phyloP scores from a whole-genome alignment of 2,888 invertebrate genomes.

The Dryococelus australis region DNA sequence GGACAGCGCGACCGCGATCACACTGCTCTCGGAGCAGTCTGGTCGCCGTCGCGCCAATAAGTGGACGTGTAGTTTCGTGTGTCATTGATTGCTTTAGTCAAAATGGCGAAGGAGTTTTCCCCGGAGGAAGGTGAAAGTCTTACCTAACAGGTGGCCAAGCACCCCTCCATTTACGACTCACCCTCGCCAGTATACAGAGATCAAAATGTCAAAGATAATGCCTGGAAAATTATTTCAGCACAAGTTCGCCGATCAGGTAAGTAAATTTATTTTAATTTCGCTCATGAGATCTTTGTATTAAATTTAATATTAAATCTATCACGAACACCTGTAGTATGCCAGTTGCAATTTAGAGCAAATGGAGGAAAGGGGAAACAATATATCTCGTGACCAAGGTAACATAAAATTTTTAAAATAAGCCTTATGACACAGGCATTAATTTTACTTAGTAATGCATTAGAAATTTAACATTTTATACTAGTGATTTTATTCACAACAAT shows the following conservation, averaged over 20 bases:
- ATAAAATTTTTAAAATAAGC: too few relatives aligned
- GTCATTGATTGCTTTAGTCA: neutral
- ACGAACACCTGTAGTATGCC: too few relatives aligned
- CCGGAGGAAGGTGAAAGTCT: neutral
- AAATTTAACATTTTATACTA: too few relatives aligned
- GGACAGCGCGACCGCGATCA: neutral
- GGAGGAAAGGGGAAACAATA: too few relatives aligned
- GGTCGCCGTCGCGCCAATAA: neutral
- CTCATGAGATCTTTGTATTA: too few relatives aligned
- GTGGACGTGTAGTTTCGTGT: neutral
- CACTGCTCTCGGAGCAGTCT: constrained; percentile 13
- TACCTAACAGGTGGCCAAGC: constrained; percentile 6
- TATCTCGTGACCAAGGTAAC: too few relatives aligned
- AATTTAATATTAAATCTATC: too few relatives aligned
- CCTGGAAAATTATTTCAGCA: neutral
- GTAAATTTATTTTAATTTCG: too few relatives aligned
- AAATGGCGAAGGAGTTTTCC: constrained; percentile 13
- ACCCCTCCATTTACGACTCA: neutral
- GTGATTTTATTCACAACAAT: too few relatives aligned
- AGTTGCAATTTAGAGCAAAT: too few relatives aligned
- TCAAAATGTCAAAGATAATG: neutral
- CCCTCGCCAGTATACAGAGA: neutral
- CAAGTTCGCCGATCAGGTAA: neutral
- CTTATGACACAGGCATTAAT: too few relatives aligned
- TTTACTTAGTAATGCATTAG: too few relatives aligned